Evolutionary conservation across 2,888 invertebrate species (phyloP), one percentile per base, ranked within the genome.

Genomic region (Epirrita christyi): DNA sequence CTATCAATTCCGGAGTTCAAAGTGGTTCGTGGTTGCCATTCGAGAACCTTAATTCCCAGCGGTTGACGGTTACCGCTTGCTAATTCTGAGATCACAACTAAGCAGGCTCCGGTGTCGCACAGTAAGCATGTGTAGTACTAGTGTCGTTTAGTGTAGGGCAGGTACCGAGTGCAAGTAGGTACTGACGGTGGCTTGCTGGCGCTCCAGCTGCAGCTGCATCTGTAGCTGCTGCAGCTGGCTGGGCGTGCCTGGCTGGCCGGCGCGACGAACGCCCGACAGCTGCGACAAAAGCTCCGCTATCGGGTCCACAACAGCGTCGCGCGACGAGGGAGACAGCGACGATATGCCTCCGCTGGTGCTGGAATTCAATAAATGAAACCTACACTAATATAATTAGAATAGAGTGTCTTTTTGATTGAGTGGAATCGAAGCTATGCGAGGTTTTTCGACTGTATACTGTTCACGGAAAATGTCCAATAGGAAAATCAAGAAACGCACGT

Each of bases 241-340:
- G 71, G 96, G 96, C 73, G 94, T 93, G 77, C 90, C 89, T 62
- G 91, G 86, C 75, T 87, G 88, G 54, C 88, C 88, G 73, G 93
- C 85, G 86, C 97, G 95, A 77, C 98, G 93, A 69, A 98, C 98
- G 75, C 98, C 98, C 48, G 98, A 98, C 84, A 99, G 93, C 92
- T 98, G 98, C 58, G 98, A 98, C 67, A 99, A 93, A 67, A 99
- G 93, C 93, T 99, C 99, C 65, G 98, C 97, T 78, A 98, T 98
- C 60, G 98, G 98, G 93, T 99, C 99, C 66, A 98, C 98, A 67
- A 98, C 98, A 65, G 97, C 95, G 86, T 98, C 98, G 73, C 98
- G 95, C 77, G 96, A 96, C 76, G 96, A 97, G 70, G 98, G 97
- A 74, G 97, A 97, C 78, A 97, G 91, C 70, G 96, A 96, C 76